These are phyloP conservation scores for Nycticorax nycticorax DNA, from an alignment of 2,113 vertebrate species.

Conservation along the genomic window DNA sequence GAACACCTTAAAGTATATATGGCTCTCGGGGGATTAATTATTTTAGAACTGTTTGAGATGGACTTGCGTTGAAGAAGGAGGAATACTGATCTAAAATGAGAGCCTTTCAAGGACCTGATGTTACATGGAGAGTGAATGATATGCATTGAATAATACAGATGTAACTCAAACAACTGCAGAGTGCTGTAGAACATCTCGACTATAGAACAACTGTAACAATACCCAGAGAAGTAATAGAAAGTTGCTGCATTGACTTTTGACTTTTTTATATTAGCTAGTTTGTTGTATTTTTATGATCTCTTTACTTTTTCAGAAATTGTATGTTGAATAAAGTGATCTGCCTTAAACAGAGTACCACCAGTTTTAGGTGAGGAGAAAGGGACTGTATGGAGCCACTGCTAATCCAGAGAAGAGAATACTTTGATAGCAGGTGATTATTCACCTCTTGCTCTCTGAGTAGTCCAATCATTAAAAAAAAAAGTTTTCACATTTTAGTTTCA, in stretches of 20 bases:
- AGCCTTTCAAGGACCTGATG: constrained; percentile 25
- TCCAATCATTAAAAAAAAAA: constrained; percentile 55
- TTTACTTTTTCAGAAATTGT: not conserved
- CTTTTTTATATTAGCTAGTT: not conserved
- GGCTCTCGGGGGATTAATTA: constrained; percentile 41
- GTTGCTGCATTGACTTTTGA: not conserved
- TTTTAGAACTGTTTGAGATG: constrained; percentile 62
- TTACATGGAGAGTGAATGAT: not conserved
- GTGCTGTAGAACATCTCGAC: not conserved
- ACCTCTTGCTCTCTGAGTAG: constrained; percentile 27
- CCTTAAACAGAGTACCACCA: not conserved
- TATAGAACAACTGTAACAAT: not conserved
- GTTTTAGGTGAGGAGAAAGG: not conserved
- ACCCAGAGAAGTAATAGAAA: not conserved
- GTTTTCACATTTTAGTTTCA: constrained; percentile 67
- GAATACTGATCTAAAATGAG: constrained; percentile 27
- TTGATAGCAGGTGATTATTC: constrained; percentile 27
- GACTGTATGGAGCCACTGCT: not conserved
- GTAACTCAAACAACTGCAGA: accelerated
- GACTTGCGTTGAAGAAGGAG: constrained; percentile 46
- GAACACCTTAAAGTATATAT: constrained; percentile 23
- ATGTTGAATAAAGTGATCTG: not conserved
- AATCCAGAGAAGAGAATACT: not conserved
- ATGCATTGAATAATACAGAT: not conserved
- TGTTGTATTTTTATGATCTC: not conserved